Evolutionary conservation across 2,797 vertebrate genomes (phyloP).

Genomic region (Todus mexicanus): DNA sequence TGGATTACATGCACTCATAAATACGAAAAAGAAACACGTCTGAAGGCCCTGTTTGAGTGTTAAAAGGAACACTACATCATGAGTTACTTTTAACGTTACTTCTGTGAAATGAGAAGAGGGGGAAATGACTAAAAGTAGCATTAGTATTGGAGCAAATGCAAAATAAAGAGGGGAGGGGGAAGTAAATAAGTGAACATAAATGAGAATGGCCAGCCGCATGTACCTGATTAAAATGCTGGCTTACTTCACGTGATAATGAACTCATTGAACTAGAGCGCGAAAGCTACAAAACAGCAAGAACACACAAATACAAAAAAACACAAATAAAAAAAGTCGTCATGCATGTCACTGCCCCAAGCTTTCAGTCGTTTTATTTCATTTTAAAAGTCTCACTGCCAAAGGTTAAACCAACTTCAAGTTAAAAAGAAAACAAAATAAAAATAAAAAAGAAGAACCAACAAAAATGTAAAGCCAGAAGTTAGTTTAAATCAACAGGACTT

Average conservation of each 20-base stretch:
- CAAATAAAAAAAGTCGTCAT: slow-evolving; percentile 78
- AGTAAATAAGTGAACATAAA: slow-evolving; percentile 12
- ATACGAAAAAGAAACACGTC: background rate
- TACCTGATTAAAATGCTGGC: slow-evolving; percentile 98
- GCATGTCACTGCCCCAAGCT: slow-evolving; percentile 68
- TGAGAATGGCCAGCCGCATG: slow-evolving; percentile 78
- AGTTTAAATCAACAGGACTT: slow-evolving; percentile 35
- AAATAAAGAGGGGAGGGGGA: background rate
- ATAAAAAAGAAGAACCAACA: background rate
- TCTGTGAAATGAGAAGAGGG: background rate
- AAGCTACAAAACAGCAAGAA: slow-evolving; percentile 89
- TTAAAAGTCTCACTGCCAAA: background rate
- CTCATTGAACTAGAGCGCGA: slow-evolving; percentile 99
- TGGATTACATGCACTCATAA: slow-evolving; percentile 23
- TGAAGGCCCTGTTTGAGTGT: slow-evolving; percentile 36
- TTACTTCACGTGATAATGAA: slow-evolving; percentile 97
- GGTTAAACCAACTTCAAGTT: slow-evolving; percentile 1
- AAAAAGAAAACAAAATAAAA: background rate
- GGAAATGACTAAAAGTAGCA: slow-evolving; percentile 4
- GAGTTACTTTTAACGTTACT: background rate
- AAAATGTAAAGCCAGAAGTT: background rate
- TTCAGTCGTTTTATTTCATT: slow-evolving; percentile 23
- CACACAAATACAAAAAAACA: slow-evolving; percentile 73
- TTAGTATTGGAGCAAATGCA: slow-evolving; percentile 23
- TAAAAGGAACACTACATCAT: slow-evolving; percentile 58